Evolutionary conservation across 1,140 invertebrate species (phyloP), one percentile per base, ranked within the genome.

Genomic region (Microvelia longipes): DNA sequence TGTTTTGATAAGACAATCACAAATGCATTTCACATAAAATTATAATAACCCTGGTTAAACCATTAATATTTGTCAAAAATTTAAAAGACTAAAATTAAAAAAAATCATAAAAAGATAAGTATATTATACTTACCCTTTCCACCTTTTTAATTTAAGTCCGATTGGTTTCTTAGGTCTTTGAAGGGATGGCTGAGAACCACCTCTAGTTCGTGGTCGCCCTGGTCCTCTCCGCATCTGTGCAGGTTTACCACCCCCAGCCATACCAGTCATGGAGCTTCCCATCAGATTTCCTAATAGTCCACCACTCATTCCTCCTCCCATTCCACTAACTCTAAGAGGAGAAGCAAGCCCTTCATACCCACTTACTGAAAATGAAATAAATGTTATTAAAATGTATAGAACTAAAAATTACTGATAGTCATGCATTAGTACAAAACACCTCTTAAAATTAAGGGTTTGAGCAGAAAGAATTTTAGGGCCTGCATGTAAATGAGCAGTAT

Each of bases 191-290:
- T 24, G 69, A 26, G n/a, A 50, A 75, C 68, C 77, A 76, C 68
- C 76, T 73, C 78, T 73, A 68, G 76, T 78, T 50, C 76, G 72
- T 13, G 78, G 78, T 71, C 77, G 67, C n/a, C 79, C 77, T 60
- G 76, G 77, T 24, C 76, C 76, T 72, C 78, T 73, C 68, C 75
- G 76, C n/a, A 79, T 69, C 66, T 71, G 74, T 19, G 77, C 66
- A 67, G 78, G 77, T 71, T 78, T 77, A 19, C 76, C 76, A 50
- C 70, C 70, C 2, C 69, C 61, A 1, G 66, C 26, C 11, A 19
- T 11, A 11, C 11, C 11, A 60, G 11, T 60, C n/a, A n/a, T n/a
- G n/a, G n/a, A n/a, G n/a, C n/a, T n/a, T n/a, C n/a, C n/a, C n/a
- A n/a, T n/a, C n/a, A n/a, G n/a, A n/a, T n/a, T n/a, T n/a, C n/a